Evolutionary conservation across 2,113 vertebrate genomes (phyloP).

Genomic region (Saccopteryx leptura): DNA sequence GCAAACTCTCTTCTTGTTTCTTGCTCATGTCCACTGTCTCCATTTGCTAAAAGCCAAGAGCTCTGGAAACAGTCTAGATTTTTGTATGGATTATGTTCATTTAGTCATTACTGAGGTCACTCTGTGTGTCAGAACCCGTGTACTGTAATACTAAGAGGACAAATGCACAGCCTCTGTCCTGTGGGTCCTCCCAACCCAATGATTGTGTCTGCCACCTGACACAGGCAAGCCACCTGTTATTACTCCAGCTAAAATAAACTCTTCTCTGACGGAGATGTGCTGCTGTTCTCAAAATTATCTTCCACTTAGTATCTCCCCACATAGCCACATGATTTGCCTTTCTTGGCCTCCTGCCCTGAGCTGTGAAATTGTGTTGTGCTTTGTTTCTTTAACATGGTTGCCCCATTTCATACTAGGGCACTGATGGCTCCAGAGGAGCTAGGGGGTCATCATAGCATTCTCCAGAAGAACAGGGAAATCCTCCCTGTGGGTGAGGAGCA

Average conservation of each 20-base stretch:
- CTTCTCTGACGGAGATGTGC: neutral
- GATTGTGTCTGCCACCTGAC: neutral
- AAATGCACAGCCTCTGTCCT: neutral
- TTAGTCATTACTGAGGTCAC: neutral
- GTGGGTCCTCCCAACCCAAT: neutral
- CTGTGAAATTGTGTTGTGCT: conserved; percentile 5
- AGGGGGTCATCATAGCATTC: neutral
- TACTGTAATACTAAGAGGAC: neutral
- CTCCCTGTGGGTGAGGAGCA: neutral
- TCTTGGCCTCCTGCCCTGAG: conserved; percentile 21
- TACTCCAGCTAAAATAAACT: neutral
- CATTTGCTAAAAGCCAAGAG: neutral
- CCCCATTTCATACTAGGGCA: neutral
- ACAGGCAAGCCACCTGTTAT: neutral
- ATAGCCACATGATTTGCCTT: neutral
- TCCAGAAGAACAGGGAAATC: neutral
- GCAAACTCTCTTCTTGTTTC: neutral
- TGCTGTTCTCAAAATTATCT: conserved; percentile 27
- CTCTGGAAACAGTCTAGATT: neutral
- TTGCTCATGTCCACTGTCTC: neutral
- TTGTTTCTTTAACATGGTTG: neutral
- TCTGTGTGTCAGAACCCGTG: neutral
- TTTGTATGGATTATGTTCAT: neutral
- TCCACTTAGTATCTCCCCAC: neutral
- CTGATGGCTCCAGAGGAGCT: neutral